Evolutionary conservation across 1,140 invertebrate genomes (phyloP).

Genomic region (Drosophila takahashii): DNA sequence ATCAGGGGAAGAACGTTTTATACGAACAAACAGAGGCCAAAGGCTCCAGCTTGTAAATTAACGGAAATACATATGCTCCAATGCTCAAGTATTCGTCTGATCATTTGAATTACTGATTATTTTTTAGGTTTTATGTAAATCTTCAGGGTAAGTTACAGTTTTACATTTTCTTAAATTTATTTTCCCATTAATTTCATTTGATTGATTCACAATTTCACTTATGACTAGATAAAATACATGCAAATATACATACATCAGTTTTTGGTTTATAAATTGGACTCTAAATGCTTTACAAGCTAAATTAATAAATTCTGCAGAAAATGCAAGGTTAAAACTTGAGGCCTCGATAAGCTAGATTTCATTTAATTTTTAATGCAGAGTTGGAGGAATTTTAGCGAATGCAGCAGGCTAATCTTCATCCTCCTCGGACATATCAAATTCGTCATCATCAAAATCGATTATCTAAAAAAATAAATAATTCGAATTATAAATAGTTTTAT

Average conservation of each 20-base stretch:
- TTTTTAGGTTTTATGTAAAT: too few relatives aligned
- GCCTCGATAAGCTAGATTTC: slow-evolving; percentile 9
- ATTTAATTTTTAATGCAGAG: background rate
- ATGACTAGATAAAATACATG: slow-evolving; percentile 23
- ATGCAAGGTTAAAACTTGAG: background rate
- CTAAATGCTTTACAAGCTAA: slow-evolving; percentile 35
- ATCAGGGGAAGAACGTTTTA: slow-evolving; percentile 30
- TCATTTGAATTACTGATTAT: background rate
- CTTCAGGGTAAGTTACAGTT: too few relatives aligned
- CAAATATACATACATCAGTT: slow-evolving; percentile 22
- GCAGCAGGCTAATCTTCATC: slow-evolving; percentile 42
- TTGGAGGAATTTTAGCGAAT: background rate
- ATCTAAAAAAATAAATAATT: slow-evolving; percentile 64
- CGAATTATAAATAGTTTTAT: background rate
- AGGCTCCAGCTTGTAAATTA: slow-evolving; percentile 20
- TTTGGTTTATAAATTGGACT: slow-evolving; percentile 39
- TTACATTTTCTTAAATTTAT: background rate
- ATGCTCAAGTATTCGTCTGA: background rate
- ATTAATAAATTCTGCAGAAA: slow-evolving; percentile 2
- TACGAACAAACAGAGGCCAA: slow-evolving; percentile 4
- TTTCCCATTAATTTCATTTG: background rate
- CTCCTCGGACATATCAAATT: slow-evolving; percentile 75
- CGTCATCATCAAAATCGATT: slow-evolving; percentile 79
- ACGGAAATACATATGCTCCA: slow-evolving; percentile 14
- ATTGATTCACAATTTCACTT: slow-evolving; percentile 19